phyloP scores from a whole-genome alignment of 2,113 vertebrate genomes.

The Labeo catla region DNA sequence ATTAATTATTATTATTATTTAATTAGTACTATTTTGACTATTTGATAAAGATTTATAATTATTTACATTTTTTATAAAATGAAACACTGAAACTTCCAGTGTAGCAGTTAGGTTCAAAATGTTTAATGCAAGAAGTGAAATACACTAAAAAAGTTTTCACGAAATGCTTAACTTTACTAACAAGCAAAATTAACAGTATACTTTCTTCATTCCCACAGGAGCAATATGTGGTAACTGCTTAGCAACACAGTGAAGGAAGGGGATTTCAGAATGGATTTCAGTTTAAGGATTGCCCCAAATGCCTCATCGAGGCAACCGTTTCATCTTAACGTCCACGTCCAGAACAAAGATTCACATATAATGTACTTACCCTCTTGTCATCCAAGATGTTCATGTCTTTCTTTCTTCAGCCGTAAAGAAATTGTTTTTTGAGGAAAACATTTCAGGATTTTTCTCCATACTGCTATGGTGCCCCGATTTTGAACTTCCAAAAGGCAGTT shows the following conservation, averaged over 20 bases:
- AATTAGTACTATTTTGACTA: background rate
- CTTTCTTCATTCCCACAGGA: background rate
- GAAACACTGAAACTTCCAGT: background rate
- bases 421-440: no score
- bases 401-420: no score
- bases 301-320: background rate
- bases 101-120: background rate
- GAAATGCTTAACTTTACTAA: background rate
- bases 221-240: background rate
- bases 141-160: background rate
- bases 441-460: no score
- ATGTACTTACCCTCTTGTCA: no score
- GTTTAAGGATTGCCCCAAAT: background rate
- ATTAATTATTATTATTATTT: no score
- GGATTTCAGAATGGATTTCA: background rate
- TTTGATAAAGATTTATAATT: background rate
- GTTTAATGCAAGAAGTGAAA: background rate
- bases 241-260: background rate
- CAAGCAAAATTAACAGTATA: background rate
- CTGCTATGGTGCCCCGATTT: no score
- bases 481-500: no score
- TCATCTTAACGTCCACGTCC: no score
- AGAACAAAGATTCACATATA: no score
- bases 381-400: no score
- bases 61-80: no score